A percentile compares a stretch with the other conserved stretches of the same genome.
These are phyloP conservation scores for Chelidonichthys spinosus DNA, from an alignment of 2,797 vertebrate species.

Conservation along the genomic window DNA sequence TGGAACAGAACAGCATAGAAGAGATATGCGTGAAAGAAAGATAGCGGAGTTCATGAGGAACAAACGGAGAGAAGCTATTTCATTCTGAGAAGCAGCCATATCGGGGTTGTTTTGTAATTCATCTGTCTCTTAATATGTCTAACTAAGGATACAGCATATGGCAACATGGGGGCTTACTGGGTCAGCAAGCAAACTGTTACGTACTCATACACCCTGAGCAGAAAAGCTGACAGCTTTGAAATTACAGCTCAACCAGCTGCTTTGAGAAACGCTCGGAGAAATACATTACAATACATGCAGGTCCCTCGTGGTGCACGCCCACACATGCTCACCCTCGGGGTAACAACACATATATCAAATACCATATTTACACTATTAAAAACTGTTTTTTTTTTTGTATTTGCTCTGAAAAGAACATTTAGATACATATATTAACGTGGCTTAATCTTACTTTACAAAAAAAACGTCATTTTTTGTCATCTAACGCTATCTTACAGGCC, in stretches of 20 bases:
- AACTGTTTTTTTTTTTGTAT: conserved; percentile 20
- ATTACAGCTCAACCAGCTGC: conserved; percentile 51
- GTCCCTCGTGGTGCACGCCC: conserved; percentile 20
- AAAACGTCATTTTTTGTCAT: conserved; percentile 14
- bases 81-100: conserved; percentile 15
- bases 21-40: conserved; percentile 18
- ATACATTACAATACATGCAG: conserved; percentile 42
- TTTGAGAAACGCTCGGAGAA: conserved; percentile 31
- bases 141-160: conserved; percentile 29
- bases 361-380: neutral
- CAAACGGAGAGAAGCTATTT: conserved; percentile 20
- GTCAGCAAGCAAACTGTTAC: conserved; percentile 49
- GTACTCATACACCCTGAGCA: conserved; percentile 25
- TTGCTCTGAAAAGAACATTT: conserved; percentile 20
- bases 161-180: conserved; percentile 24
- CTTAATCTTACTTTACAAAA: conserved; percentile 11
- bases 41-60: conserved; percentile 7
- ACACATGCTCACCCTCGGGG: conserved; percentile 22
- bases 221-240: conserved; percentile 63
- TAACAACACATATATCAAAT: conserved; percentile 7
- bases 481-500: conserved; percentile 15
- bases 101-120: conserved; percentile 22
- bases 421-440: neutral
- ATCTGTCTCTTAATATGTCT: conserved; percentile 39
- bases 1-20: neutral